Evolutionary conservation across 2,113 vertebrate species (phyloP).

Genomic region (Cinclus mexicanus): DNA sequence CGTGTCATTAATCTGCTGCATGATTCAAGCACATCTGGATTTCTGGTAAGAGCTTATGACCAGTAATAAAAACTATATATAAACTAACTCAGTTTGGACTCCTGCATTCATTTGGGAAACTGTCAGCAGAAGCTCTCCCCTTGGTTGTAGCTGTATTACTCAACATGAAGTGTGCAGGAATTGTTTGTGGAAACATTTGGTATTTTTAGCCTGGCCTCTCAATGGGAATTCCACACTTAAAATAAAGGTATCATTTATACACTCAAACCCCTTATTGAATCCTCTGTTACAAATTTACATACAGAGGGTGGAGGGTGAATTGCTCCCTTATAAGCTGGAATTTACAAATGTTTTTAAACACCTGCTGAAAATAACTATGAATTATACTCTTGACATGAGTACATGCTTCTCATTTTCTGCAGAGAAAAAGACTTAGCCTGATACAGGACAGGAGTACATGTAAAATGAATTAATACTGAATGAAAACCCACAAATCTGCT

Average conservation of each 20-base stretch:
- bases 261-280: neutral
- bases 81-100: neutral
- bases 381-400: constrained; percentile 41
- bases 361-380: constrained; percentile 28
- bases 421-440: neutral
- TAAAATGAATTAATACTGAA: neutral
- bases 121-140: neutral
- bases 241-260: constrained; percentile 12
- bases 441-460: neutral
- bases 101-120: neutral
- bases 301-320: neutral
- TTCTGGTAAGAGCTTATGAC: neutral
- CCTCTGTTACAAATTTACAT: neutral
- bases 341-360: constrained; percentile 28
- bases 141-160: neutral
- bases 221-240: constrained; percentile 32
- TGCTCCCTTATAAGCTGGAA: neutral
- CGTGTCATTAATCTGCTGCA: neutral
- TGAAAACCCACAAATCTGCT: constrained; percentile 3
- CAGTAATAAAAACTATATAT: constrained; percentile 13
- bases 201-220: constrained; percentile 46
- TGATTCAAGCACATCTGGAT: constrained; percentile 36
- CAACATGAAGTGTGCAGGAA: neutral
- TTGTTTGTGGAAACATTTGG: constrained; percentile 49
- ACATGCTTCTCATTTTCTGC: neutral